Evolutionary conservation across 2,113 vertebrate species (phyloP), one percentile per base, ranked within the genome.

Genomic region (Sardina pilchardus): DNA sequence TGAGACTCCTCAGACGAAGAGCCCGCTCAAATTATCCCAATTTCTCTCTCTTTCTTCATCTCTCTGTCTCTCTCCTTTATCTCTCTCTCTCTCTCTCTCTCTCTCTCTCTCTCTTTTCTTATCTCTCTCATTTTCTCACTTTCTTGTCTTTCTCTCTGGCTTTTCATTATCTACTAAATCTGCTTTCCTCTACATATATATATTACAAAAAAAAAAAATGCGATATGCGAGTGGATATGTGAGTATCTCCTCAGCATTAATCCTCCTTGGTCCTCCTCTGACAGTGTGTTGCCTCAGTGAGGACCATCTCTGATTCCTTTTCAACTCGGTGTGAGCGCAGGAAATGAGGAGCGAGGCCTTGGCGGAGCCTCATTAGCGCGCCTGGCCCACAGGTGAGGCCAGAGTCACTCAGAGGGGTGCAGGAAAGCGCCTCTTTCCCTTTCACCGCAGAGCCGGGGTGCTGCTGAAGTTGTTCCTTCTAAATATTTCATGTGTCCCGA

Each of bases 241-340:
- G 63, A 71, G 30, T 71, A 34, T 34, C 9, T 30, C 26, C 63
- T 14, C 14, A 71, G 86, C 89, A 91, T 93, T 94, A 91, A 91
- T 93, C 91, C 92, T 93, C 91, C 92, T 91, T 93, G 90, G 90
- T 93, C 91, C 92, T 91, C 47, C 89, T 90, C 88, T 88, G 88
- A 78, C 85, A 89, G 87, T 88, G 90, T 87, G 85, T 91, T 89
- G 92, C 91, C 92, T 91, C 89, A 90, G 91, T 91, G 91, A 84
- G 91, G 90, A 89, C 90, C 88, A 90, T 93, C 87, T 92, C 88
- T 88, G 87, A 92, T 93, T 94, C 91, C 91, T 93, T 94, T 92
- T 93, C 86, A 92, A 91, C 88, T 93, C 89, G 36, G 83, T 88
- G 67, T 87, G 87, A 93, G 91, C 88, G 81, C 89, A 90, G 89